Base-by-base conservation (phyloP, 2,888 invertebrate species). In the Galeopsomyia nigrocyanea region DNA sequence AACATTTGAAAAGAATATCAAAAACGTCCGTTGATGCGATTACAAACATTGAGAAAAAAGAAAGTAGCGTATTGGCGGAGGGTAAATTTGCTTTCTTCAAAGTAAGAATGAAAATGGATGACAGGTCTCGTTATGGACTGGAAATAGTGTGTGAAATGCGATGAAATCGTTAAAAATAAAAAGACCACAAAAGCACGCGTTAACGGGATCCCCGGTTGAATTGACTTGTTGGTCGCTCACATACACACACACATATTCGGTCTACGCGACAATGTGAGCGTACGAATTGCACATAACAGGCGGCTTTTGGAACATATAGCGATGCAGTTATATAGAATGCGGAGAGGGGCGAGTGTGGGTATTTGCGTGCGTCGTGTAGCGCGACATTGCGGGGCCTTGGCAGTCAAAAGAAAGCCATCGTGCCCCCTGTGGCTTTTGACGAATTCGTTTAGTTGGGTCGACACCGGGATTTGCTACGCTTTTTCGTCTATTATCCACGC, bases 381-480 rank as follows among this genome's bases (percentile, higher is more conserved):
- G 22, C 16, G 14, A 26, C 51, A 53, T 68, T 72, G 70, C 70
- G 73, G 76, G 75, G 64, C 75, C 70, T 73, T 76, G 60, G 47
- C 16, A 72, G 68, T 66, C 21, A 67, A 63, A 67, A 62, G 62
- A 53, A 47, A 14, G 50, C 50, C 70, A 69, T 69, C 73, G 61
- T n/a, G 68, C 77, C 80, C 78, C 78, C 78, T 71, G 79, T 77
- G 65, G 82, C 77, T 81, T 79, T 82, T 81, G 78, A 82, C 79
- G 78, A 74, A 83, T 84, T 84, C 82, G 83, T 82, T 83, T 80
- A 26, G 26, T 26, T 26, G 79, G 83, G 82, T 84, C 80, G 68
- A 74, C 74, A 81, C 81, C 80, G 81, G 77, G 75, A 83, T 84
- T 85, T 78, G 82, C 79, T 68, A 82, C 82, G 84, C 83, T 81